Conservation (phyloP, 2,888 invertebrate species). For the Apamea monoglypha region DNA sequence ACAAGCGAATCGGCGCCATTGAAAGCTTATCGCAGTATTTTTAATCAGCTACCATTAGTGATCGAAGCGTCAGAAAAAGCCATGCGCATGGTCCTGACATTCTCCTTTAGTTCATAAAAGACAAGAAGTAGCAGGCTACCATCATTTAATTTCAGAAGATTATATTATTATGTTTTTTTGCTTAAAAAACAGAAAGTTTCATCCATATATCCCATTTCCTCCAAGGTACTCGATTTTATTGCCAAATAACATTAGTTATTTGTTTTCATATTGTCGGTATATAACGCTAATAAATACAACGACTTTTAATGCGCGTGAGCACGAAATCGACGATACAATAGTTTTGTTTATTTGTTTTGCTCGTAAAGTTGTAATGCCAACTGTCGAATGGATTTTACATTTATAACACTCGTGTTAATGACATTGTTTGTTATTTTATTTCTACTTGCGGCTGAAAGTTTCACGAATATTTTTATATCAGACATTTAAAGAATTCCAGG, state of each 20-base stretch:
- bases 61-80: neutral
- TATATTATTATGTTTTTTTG: neutral
- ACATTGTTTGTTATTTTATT: slow-evolving; percentile 34
- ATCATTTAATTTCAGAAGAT: neutral
- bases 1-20: too few relatives aligned
- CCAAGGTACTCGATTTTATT: slow-evolving; percentile 19
- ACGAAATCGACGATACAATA: slow-evolving; percentile 25
- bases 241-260: slow-evolving; percentile 21
- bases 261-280: slow-evolving; percentile 30
- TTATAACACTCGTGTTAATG: slow-evolving; percentile 36
- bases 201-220: neutral
- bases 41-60: neutral
- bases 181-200: neutral
- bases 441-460: neutral
- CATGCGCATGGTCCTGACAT: neutral
- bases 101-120: neutral
- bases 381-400: slow-evolving; percentile 30
- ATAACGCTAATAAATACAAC: slow-evolving; percentile 42
- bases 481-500: neutral
- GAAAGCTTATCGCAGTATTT: neutral
- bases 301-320: slow-evolving; percentile 23
- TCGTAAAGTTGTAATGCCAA: slow-evolving; percentile 31
- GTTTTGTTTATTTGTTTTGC: slow-evolving; percentile 35
- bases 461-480: neutral
- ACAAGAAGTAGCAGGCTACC: neutral